Base-by-base conservation (phyloP, 2,888 invertebrate species). In the Bombyx huttoni region DNA sequence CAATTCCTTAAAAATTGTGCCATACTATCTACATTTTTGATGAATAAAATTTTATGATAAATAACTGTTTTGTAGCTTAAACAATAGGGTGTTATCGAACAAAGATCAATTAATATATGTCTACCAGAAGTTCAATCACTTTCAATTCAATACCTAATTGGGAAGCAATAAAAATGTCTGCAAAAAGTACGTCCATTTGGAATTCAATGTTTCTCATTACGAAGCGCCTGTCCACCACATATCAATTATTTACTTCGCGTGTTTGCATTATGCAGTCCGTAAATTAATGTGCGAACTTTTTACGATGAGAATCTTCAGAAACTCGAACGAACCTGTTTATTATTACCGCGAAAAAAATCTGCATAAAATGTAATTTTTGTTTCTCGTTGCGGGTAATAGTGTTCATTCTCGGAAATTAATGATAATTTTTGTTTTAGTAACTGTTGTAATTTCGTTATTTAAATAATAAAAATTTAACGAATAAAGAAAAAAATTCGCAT, bases 201-300 rank as follows among this genome's bases (percentile, higher is more conserved):
- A 67, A 75, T 78, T 74, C 76, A 80, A 78, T 61, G 65, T 62
- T 65, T 61, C 62, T 67, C 66, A 63, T 58, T 63, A 55, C 60
- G 52, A 55, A 57, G 59, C 62, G 64, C 67, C 62, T 62, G 67
- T 63, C 67, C 57, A 73, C 70, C 72, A 65, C 75, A 66, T 68
- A 63, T 65, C 60, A 57, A 52, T 64, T 67, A 70, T 70, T 63
- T 70, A 57, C 59, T 65, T 64, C 71, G 68, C 68, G 67, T 67
- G 49, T 55, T 56, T 61, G 59, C 57, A 61, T 69, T 68, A 70
- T 70, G 63, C 59, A 65, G 56, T 60, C 56, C 55, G 57, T 63
- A 66, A 67, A 67, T 56, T 60, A 55, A 64, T 58, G 62, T 61
- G 64, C 59, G 52, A 60, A 62, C 60, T 53, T 65, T 64, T 62